phyloP scores from a whole-genome alignment of 2,888 invertebrate species.

The Desoria tigrina region DNA sequence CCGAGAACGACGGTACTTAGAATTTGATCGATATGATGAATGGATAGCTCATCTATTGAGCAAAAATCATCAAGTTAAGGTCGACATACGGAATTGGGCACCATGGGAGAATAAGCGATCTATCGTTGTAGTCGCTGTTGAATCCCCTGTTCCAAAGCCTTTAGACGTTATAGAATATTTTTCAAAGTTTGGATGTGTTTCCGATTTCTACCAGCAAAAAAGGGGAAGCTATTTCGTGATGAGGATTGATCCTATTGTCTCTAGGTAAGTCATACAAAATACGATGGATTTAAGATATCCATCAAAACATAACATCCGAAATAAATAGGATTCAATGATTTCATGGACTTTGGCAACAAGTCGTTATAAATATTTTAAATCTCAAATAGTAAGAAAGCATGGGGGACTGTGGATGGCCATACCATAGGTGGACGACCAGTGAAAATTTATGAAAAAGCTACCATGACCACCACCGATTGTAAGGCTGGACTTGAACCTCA shows the following conservation, averaged over 20 bases:
- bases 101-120: constrained; percentile 4
- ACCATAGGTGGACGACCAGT: too few relatives aligned
- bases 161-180: background rate
- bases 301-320: too few relatives aligned
- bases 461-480: too few relatives aligned
- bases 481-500: too few relatives aligned
- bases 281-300: too few relatives aligned
- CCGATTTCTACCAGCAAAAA: background rate
- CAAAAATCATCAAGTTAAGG: background rate
- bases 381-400: too few relatives aligned
- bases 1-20: background rate
- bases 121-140: background rate
- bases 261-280: background rate
- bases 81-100: background rate
- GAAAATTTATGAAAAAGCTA: too few relatives aligned
- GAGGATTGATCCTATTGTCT: background rate
- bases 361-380: too few relatives aligned
- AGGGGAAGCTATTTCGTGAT: background rate
- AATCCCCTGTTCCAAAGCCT: background rate
- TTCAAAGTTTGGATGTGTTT: background rate
- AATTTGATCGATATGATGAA: background rate
- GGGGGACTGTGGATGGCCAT: too few relatives aligned
- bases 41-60: constrained; percentile 1
- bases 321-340: too few relatives aligned
- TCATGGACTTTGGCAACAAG: too few relatives aligned